Evolutionary conservation across 1,140 invertebrate genomes (phyloP).

Genomic region (Acromyrmex charruanus): DNA sequence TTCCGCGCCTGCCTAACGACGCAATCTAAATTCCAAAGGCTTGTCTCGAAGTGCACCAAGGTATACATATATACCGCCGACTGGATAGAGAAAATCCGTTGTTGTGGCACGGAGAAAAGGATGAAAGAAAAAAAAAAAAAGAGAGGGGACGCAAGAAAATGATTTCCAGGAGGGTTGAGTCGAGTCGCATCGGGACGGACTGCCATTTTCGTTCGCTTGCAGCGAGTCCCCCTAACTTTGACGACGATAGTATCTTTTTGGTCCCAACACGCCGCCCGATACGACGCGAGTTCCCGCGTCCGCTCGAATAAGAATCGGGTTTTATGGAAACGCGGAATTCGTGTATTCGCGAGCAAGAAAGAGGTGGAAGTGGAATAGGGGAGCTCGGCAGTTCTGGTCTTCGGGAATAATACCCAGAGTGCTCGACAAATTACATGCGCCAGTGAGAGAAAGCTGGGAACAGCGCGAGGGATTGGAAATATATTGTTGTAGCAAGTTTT

Average conservation of each 20-base stretch:
- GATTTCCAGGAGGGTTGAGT: conserved; percentile 17
- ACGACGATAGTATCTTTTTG: conserved; percentile 37
- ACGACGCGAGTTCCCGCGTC: not conserved
- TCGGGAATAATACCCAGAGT: conserved; percentile 25
- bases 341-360: conserved; percentile 6
- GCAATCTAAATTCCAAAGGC: conserved; percentile 79
- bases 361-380: not conserved
- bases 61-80: conserved; percentile 46
- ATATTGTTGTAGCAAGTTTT: conserved; percentile 24
- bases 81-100: conserved; percentile 59
- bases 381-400: not conserved
- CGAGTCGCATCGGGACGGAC: conserved; percentile 31
- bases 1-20: conserved; percentile 73
- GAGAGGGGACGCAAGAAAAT: not conserved
- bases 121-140: not conserved
- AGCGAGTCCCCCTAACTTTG: conserved; percentile 59
- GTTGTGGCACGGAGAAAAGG: not conserved
- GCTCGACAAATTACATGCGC: conserved; percentile 37
- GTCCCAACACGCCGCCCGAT: not conserved
- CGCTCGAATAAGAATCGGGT: conserved; percentile 68
- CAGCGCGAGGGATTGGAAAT: conserved; percentile 3
- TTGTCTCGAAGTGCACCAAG: conserved; percentile 41
- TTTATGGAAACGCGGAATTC: conserved; percentile 66
- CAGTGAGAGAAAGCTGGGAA: conserved; percentile 12
- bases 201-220: conserved; percentile 26